Base-by-base conservation (phyloP, 2,888 invertebrate species). In the Gryllus longicercus region DNA sequence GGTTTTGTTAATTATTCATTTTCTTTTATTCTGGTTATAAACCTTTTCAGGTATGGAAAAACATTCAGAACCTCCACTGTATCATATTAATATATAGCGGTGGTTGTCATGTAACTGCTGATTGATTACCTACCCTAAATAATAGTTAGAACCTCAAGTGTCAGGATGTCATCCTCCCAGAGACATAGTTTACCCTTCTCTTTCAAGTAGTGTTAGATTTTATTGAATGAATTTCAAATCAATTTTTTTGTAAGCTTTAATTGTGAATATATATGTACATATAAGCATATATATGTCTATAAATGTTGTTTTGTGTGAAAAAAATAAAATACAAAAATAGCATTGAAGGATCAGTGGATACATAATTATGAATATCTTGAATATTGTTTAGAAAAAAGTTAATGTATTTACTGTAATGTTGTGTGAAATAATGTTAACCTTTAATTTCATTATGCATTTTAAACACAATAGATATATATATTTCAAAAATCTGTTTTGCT, bases 241-340 rank as follows among this genome's bases (percentile, higher is more conserved):
- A 18, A 63, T 63, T 63, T 63, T 63, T 63, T 63, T 63, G 63
- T 63, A 63, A 63, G 79, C 79, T 79, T 79, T 79, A 79, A 79
- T 77, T 79, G 79, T 79, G 79, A 75, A 79, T 79, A 79, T 79
- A 76, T 79, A 79, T 76, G 76, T 79, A 79, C 25, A 77, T 79
- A 63, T 77, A 79, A 63, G 63, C 63, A 63, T 63, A 63, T 18
- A 63, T 63, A 63, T 63, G 63, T 63, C 63, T 63, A 63, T 63
- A n/a, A 63, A 63, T 63, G 63, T 38, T 38, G 38, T 63, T 63
- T 63, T 63, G 63, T 63, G 63, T 63, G 63, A 63, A 63, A 63
- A 63, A 63, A 63, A 18, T 63, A 63, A 63, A 63, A 63, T 38
- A 38, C 38, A 38, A 38, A 38, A 38, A 38, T 38, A 38, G 38